phyloP scores from a whole-genome alignment of 2,888 invertebrate genomes.

The Serrognathus titanus region DNA sequence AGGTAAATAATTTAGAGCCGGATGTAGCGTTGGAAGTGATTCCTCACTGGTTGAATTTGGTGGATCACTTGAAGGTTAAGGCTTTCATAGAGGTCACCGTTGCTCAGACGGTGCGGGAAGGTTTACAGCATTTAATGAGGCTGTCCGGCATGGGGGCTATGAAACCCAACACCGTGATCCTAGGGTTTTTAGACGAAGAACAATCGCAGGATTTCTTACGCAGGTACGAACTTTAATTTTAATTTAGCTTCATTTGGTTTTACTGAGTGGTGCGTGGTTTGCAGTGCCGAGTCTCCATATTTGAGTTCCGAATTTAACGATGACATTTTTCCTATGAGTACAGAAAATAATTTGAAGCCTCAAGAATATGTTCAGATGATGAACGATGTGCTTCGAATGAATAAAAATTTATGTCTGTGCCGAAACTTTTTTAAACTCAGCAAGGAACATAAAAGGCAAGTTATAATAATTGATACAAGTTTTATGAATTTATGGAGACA shows the following conservation, averaged over 20 bases:
- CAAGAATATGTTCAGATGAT: conserved; percentile 81
- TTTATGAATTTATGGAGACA: neutral
- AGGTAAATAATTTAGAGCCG: conserved; percentile 50
- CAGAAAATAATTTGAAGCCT: conserved; percentile 29
- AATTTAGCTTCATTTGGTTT: neutral
- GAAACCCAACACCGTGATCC: conserved; percentile 96
- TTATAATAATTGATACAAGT: conserved; percentile 16
- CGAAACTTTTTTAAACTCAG: conserved; percentile 85
- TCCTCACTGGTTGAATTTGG: conserved; percentile 87
- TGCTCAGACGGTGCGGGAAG: conserved; percentile 79
- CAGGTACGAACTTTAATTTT: conserved; percentile 50
- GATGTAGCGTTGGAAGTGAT: conserved; percentile 77
- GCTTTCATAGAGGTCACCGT: conserved; percentile 95
- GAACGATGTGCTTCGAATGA: conserved; percentile 83
- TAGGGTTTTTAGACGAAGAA: conserved; percentile 87
- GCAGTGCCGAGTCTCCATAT: conserved; percentile 60
- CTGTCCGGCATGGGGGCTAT: conserved; percentile 96
- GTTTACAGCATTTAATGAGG: conserved; percentile 87
- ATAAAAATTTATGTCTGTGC: conserved; percentile 92
- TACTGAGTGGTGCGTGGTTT: conserved; percentile 19
- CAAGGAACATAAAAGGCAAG: conserved; percentile 69
- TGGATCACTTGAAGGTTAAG: conserved; percentile 93
- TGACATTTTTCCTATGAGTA: conserved; percentile 56
- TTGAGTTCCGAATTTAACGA: conserved; percentile 57
- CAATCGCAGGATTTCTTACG: conserved; percentile 75